Base-by-base conservation (phyloP, 2,113 vertebrate genomes). In the Pantherophis guttatus region DNA sequence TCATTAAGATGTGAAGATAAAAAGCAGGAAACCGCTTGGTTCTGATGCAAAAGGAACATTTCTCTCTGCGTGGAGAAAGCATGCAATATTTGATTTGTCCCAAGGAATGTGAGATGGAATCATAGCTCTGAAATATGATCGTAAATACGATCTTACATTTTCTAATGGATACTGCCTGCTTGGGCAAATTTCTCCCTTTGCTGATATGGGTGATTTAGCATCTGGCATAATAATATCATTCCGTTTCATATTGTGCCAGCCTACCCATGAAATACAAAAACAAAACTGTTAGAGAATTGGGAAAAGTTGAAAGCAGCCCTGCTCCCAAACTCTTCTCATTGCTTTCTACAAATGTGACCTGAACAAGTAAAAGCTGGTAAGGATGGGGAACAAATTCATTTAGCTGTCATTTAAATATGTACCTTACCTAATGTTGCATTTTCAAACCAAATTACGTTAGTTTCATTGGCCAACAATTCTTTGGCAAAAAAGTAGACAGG, bases 21-120 rank as follows among this genome's bases (percentile, higher is more conserved):
- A 92, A 88, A 65, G 90, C 95, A 26, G 52, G 94, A 57, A 94
- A 95, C 93, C 91, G 94, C 94, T 95, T 96, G 94, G 85, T 55
- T 11, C 57, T 95, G 92, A 91, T 70, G 29, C 58, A 12, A 44
- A 85, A 33, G 44, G 23, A 23, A 53, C 54, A 75, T 17, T 70
- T 33, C 5, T 70, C 65, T 70, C 19, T 57, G 62, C 75, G 44
- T 4, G 3, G 21, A 50, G 53, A 86, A 39, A 53, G 15, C 19
- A 91, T 29, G 59, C 7, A 48, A 50, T 59, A 90, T 90, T 50
- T 90, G 52, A 44, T 11, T 21, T 39, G 33, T 33, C 21, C 23
- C 57, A 89, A 39, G 9, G 88, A 13, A 62, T 89, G 26, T 52
- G 48, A 70, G 15, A 29, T 29, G 50, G 10, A 50, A 52, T 29